Base-by-base conservation (phyloP, 2,888 invertebrate genomes). In the Busseola fusca region DNA sequence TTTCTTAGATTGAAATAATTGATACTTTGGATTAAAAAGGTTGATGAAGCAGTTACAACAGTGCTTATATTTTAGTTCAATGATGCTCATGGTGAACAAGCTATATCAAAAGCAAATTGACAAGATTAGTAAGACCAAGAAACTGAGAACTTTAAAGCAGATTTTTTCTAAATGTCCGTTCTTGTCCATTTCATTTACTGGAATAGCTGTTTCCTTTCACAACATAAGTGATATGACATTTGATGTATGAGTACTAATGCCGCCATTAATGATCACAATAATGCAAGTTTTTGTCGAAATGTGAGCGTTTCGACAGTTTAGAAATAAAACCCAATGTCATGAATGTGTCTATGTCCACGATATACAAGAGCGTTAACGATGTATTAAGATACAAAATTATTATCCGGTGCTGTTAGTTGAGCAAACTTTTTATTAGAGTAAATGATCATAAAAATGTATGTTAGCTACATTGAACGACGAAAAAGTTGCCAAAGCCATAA, bases 211-310 rank as follows among this genome's bases (percentile, higher is more conserved):
- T 60, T 63, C n/a, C 40, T 72, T 72, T 76, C 58, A 59, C 40
- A 76, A 74, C 14, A 42, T 25, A 45, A 68, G 25, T 58, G 62
- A 63, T 40, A 30, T 65, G 57, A 52, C 79, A 78, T 70, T 75
- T 74, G 60, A 34, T n/a, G 27, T 27, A 40, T 34, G 50, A 48
- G 27, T 40, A 40, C 30, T 57, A 30, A 59, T 56, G 37, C 9
- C 18, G 21, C 25, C 37, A 64, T 52, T 64, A 79, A 65, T n/a
- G 25, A 72, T 42, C 64, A 60, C n/a, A 60, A 16, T 57, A 40
- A 52, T 57, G 12, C n/a, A 69, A 60, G 60, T 69, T 73, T 81
- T 81, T 67, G 67, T 68, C 37, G 45, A 81, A 73, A 57, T 63
- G 25, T 25, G 63, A 34, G 67, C 69, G 40, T 78, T 70, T 77